phyloP scores from a whole-genome alignment of 2,797 vertebrate genomes.

The Mus minutoides region DNA sequence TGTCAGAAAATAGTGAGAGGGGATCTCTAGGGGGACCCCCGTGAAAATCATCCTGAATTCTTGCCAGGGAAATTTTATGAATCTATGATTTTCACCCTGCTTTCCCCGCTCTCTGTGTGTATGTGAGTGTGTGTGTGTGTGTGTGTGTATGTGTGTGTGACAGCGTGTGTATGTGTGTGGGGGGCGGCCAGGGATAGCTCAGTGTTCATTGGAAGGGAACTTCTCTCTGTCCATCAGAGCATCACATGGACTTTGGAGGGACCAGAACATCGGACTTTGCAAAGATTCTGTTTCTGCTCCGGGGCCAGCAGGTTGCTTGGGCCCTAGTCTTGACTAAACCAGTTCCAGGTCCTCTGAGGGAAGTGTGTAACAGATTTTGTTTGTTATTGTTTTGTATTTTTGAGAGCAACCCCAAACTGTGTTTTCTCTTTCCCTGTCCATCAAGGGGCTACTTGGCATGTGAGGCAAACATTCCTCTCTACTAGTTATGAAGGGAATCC shows the following conservation, averaged over 20 bases:
- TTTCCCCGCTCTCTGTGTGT: background rate
- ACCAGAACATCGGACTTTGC: background rate
- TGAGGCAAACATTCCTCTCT: background rate
- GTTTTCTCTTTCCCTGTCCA: background rate
- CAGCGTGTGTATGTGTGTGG: background rate
- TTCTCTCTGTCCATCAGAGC: background rate
- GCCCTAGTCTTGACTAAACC: background rate
- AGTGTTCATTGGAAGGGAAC: background rate
- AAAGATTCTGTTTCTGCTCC: background rate
- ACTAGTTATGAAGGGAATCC: background rate
- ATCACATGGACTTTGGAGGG: background rate
- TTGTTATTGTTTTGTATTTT: background rate
- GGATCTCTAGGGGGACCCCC: background rate
- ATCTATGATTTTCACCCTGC: background rate
- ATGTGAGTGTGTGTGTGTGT: background rate
- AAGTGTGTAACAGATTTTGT: background rate
- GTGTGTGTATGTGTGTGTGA: too few relatives aligned
- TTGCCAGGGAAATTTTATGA: background rate
- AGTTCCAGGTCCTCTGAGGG: background rate
- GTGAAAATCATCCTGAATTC: background rate
- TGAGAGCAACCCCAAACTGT: background rate
- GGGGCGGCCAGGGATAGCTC: background rate
- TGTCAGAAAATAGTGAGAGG: background rate
- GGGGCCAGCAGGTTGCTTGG: background rate
- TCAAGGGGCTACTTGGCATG: too few relatives aligned